phyloP scores from a whole-genome alignment of 2,113 vertebrate species.

The Willisornis vidua region DNA sequence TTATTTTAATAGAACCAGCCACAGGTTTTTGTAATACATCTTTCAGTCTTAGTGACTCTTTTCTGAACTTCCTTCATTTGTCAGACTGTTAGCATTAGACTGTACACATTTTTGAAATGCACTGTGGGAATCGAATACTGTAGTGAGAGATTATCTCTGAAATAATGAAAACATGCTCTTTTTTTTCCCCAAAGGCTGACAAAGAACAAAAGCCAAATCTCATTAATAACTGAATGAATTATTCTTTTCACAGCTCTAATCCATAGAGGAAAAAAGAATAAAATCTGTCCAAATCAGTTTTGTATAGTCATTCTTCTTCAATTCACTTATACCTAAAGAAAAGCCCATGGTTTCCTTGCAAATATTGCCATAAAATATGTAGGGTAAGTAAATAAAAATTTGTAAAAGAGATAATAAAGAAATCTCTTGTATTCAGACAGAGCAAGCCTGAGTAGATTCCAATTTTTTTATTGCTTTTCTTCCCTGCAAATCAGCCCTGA shows the following conservation, averaged over 20 bases:
- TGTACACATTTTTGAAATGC: neutral
- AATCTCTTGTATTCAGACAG: neutral
- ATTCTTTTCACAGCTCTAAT: neutral
- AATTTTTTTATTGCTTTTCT: neutral
- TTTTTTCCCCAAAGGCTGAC: neutral
- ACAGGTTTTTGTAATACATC: neutral
- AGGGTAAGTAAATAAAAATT: neutral
- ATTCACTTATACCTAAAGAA: neutral
- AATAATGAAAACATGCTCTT: neutral
- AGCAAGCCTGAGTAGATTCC: neutral
- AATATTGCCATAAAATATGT: neutral
- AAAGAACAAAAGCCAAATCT: neutral
- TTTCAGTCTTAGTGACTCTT: neutral
- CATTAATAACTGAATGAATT: neutral
- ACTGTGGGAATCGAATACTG: neutral
- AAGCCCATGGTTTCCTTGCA: neutral
- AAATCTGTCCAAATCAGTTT: neutral
- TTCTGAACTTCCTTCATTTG: slow-evolving; percentile 36
- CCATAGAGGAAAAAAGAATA: neutral
- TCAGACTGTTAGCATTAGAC: slow-evolving; percentile 1
- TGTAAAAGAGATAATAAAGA: neutral
- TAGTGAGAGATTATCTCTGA: slow-evolving; percentile 12
- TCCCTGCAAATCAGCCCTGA: neutral
- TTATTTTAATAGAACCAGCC: neutral
- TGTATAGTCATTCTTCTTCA: neutral